Conservation (phyloP, 2,797 vertebrate species). For the Danio aesculapii region DNA sequence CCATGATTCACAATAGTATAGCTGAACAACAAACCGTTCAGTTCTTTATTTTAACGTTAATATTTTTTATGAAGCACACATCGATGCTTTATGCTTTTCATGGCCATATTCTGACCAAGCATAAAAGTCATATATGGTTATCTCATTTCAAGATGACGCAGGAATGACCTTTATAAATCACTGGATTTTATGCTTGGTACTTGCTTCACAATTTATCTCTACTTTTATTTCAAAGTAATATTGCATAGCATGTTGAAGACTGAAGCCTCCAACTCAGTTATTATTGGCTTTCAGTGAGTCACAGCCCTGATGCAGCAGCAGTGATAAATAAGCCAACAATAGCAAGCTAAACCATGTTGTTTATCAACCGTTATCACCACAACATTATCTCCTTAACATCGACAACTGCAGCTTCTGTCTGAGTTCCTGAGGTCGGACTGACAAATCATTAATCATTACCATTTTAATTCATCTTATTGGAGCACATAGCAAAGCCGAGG, state of each 20-base stretch:
- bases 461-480: background rate
- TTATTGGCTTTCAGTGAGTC: constrained; percentile 35
- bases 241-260: constrained; percentile 32
- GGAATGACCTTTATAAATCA: constrained; percentile 37
- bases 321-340: background rate
- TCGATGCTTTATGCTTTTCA: constrained; percentile 61
- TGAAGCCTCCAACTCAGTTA: background rate
- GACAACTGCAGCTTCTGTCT: background rate
- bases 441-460: background rate
- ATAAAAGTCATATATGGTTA: constrained; percentile 56
- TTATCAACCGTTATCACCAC: background rate
- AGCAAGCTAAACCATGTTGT: background rate
- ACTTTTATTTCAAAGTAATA: background rate
- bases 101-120: constrained; percentile 55
- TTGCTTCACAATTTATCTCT: background rate
- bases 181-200: constrained; percentile 12
- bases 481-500: background rate
- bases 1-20: too few relatives aligned
- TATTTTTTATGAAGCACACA: background rate
- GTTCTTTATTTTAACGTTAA: background rate
- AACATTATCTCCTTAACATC: background rate
- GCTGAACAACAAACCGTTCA: too few relatives aligned
- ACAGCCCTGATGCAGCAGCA: background rate
- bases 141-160: constrained; percentile 16
- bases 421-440: background rate